These are phyloP conservation scores for Zosterops hypoxanthus DNA, from an alignment of 2,113 vertebrate genomes.

Conservation along the genomic window DNA sequence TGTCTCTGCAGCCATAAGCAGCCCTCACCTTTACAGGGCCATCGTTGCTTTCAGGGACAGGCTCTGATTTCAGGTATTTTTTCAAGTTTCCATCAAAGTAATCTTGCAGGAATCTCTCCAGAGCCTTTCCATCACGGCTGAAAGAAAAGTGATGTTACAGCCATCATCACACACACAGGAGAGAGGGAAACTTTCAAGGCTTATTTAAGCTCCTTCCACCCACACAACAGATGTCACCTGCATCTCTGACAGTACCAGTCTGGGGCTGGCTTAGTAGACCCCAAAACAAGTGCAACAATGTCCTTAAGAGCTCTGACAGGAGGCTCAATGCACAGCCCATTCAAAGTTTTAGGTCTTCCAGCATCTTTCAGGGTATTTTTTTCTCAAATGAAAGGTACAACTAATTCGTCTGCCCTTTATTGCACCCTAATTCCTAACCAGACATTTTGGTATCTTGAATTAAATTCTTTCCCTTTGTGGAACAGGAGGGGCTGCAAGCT, in stretches of 20 bases:
- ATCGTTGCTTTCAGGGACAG: constrained; percentile 90
- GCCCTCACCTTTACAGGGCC: constrained; percentile 92
- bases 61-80: constrained; percentile 94
- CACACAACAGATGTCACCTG: constrained; percentile 23
- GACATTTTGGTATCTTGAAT: neutral
- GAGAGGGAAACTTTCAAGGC: neutral
- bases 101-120: constrained; percentile 91
- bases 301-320: neutral
- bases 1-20: neutral
- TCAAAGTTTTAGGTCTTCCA: neutral
- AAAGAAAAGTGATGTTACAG: neutral
- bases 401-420: neutral
- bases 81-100: constrained; percentile 93
- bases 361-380: neutral
- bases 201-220: constrained; percentile 15
- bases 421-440: neutral
- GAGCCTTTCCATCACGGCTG: constrained; percentile 93
- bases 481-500: neutral
- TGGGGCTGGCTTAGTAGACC: neutral
- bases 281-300: neutral
- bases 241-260: neutral
- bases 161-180: neutral
- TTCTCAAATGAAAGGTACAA: neutral
- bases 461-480: neutral
- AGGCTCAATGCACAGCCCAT: neutral